These are phyloP conservation scores for Hypena proboscidalis DNA, from an alignment of 2,888 invertebrate species.

Conservation along the genomic window DNA sequence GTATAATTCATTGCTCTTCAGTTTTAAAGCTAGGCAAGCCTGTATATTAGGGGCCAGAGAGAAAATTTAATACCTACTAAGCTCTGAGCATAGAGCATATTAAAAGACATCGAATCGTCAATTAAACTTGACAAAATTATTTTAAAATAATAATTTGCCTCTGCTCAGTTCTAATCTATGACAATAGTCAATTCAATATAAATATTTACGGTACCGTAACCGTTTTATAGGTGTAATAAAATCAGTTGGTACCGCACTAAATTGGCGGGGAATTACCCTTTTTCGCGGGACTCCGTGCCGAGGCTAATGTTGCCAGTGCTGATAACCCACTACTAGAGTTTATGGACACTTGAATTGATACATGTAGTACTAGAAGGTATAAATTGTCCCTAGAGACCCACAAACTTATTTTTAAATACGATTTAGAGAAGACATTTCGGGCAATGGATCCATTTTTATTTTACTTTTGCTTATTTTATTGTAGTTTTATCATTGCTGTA, in stretches of 20 bases:
- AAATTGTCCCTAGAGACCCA: constrained; percentile 5
- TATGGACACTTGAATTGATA: constrained; percentile 16
- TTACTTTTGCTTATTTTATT: too few species aligned
- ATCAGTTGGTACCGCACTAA: constrained; percentile 52
- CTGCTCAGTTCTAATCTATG: constrained; percentile 30
- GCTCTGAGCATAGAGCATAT: too few species aligned
- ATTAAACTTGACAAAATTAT: not conserved
- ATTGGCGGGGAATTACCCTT: constrained; percentile 52
- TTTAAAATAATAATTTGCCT: constrained; percentile 14
- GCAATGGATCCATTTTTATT: too few species aligned
- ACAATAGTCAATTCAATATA: constrained; percentile 56
- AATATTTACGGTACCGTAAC: constrained; percentile 58
- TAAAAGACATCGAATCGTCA: too few species aligned
- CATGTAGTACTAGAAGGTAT: constrained; percentile 7
- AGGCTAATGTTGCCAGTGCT: constrained; percentile 10
- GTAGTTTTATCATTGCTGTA: too few species aligned
- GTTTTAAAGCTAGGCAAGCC: too few species aligned
- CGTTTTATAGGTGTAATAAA: constrained; percentile 62
- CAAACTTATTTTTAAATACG: not conserved
- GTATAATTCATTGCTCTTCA: too few species aligned
- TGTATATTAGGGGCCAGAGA: too few species aligned
- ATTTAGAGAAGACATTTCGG: constrained; percentile 3
- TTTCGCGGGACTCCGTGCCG: constrained; percentile 21
- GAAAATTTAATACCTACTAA: too few species aligned
- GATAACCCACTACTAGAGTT: constrained; percentile 18